Evolutionary conservation across 2,797 vertebrate genomes (phyloP).

Genomic region (Buceros bicornis): DNA sequence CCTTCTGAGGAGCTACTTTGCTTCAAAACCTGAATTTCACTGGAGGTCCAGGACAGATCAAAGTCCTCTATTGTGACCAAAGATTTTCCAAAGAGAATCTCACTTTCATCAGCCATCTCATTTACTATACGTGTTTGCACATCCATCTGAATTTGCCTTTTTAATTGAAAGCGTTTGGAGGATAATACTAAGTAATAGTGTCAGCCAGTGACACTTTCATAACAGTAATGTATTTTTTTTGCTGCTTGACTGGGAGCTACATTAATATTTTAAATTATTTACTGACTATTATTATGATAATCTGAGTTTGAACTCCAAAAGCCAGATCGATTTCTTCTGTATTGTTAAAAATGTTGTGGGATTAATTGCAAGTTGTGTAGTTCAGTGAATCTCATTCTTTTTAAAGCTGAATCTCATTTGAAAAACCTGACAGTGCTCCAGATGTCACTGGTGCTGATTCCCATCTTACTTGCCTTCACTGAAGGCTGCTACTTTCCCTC

Average conservation of each 20-base stretch:
- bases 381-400: background rate
- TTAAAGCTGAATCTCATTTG: background rate
- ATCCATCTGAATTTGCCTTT: background rate
- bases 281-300: background rate
- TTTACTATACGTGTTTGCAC: background rate
- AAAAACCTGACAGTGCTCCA: background rate
- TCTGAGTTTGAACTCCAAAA: background rate
- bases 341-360: background rate
- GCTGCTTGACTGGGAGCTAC: background rate
- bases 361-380: background rate
- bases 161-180: background rate
- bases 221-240: background rate
- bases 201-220: background rate
- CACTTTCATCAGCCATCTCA: background rate
- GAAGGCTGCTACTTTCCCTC: background rate
- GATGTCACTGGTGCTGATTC: background rate
- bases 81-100: background rate
- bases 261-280: background rate
- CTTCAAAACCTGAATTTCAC: background rate
- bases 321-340: background rate
- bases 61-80: background rate
- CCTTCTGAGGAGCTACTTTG: background rate
- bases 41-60: background rate
- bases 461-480: background rate
- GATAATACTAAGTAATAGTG: background rate